Base-by-base conservation (phyloP, 2,888 invertebrate species). In the Megastigmus dorsalis region DNA sequence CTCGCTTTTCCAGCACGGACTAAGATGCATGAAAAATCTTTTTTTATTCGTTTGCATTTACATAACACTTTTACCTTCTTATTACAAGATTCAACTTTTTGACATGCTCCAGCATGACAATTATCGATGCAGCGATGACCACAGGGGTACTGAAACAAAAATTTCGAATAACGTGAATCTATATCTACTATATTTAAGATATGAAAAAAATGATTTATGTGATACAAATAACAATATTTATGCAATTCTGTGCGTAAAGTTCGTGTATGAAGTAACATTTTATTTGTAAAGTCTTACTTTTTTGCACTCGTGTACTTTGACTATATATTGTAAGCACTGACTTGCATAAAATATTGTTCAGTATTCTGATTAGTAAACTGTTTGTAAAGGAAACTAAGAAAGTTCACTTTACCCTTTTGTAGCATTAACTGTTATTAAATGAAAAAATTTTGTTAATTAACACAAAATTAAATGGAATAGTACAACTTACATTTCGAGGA, bases 61-160 rank as follows among this genome's bases (percentile, higher is more conserved):
- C 97, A 97, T 71, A 91, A 90, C 0, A 95, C 88, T 86, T 94
- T 95, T 0, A 96, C 91, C 86, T 95, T 96, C 83, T 95, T 95
- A 69, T 91, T 92, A 84, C 97, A 97, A 0, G 89, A 85, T 75
- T 93, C 92, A 4, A 90, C 88, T 77, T 91, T 90, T 0, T 91
- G 90, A 83, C 96, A 97, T 0, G 86, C 82, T 0, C 94, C 95
- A 0, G 92, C 89, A 84, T 96, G 96, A 80, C 96, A 96, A 48
- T 90, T 89, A 6, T 92, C 89, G 38, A 90, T 89, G 84, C 96
- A 96, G 6, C 95, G 92, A 88, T 98, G 97, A 0, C 95, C 95
- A 88, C 97, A 98, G 6, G 91, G 86, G 84, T 95, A 92, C 93
- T 96, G 84, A 50, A 88, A 86, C 23, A 71, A 15, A 77, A 75